Percentiles rank a stretch among this genome's conserved stretches.
phyloP scores from a whole-genome alignment of 2,113 vertebrate genomes.

The Eublepharis macularius region DNA sequence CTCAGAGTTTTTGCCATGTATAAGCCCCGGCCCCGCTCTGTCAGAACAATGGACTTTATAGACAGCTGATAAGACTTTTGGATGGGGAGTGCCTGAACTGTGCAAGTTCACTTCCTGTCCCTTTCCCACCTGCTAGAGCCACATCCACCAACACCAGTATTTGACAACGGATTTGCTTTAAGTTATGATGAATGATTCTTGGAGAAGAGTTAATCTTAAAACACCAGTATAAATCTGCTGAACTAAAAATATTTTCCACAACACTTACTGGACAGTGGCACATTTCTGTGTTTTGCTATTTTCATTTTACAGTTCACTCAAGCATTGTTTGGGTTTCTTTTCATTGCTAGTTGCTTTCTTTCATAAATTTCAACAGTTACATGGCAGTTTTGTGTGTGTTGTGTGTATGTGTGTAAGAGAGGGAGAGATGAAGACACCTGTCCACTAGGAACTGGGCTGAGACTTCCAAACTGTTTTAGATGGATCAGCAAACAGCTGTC shows the following conservation, averaged over 20 bases:
- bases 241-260: neutral
- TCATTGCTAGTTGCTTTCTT: constrained; percentile 17
- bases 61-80: neutral
- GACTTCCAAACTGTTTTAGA: constrained; percentile 73
- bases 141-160: neutral
- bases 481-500: constrained; percentile 78
- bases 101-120: neutral
- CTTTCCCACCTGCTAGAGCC: neutral
- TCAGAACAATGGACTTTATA: too few relatives aligned
- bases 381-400: constrained; percentile 60
- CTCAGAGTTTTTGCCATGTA: too few relatives aligned
- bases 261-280: neutral
- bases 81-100: neutral
- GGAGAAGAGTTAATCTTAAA: neutral
- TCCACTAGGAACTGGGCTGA: constrained; percentile 64
- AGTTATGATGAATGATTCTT: neutral
- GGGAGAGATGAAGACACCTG: constrained; percentile 68
- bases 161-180: neutral
- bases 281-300: neutral
- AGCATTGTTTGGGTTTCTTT: neutral
- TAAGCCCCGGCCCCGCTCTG: too few relatives aligned
- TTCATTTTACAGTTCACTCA: neutral
- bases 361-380: constrained; percentile 38
- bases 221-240: neutral
- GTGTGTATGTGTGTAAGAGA: neutral